These are phyloP conservation scores for Lepidochrysops patricia DNA, from an alignment of 2,888 invertebrate species.

Conservation along the genomic window DNA sequence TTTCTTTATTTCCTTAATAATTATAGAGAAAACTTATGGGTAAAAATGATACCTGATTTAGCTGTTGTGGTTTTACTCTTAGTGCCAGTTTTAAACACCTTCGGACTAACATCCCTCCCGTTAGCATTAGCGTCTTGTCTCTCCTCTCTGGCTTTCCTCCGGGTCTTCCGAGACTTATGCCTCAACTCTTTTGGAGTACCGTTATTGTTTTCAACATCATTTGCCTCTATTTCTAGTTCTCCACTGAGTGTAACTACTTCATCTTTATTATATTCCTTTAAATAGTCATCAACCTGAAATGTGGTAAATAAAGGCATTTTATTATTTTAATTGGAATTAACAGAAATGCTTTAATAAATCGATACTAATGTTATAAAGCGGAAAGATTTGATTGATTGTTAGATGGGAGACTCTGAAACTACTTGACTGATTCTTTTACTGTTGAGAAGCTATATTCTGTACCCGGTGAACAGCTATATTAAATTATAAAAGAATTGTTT, in stretches of 20 bases:
- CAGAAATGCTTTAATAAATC: too few relatives aligned
- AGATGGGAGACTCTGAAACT: too few relatives aligned
- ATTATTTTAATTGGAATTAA: too few relatives aligned
- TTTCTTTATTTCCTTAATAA: too few relatives aligned
- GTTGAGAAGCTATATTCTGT: too few relatives aligned
- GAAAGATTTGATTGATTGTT: too few relatives aligned
- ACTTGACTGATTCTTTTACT: too few relatives aligned
- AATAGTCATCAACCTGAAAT: constrained; percentile 63
- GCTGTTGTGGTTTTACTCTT: constrained; percentile 41
- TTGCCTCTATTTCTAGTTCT: constrained; percentile 64
- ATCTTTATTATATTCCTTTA: constrained; percentile 68
- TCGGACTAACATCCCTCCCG: constrained; percentile 62
- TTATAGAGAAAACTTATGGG: neutral
- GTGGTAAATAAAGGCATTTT: too few relatives aligned
- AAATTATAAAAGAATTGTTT: too few relatives aligned
- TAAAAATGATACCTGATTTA: constrained; percentile 45
- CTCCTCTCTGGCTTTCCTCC: constrained; percentile 59
- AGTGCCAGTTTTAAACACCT: constrained; percentile 57
- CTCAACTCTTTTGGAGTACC: constrained; percentile 50
- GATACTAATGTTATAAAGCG: too few relatives aligned
- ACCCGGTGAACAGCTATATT: too few relatives aligned
- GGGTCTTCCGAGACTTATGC: constrained; percentile 59
- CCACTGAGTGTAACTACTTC: constrained; percentile 67
- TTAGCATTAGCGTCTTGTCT: constrained; percentile 50
- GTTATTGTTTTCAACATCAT: constrained; percentile 66